phyloP scores from a whole-genome alignment of 1,140 invertebrate species.

The Drosophila yakuba region DNA sequence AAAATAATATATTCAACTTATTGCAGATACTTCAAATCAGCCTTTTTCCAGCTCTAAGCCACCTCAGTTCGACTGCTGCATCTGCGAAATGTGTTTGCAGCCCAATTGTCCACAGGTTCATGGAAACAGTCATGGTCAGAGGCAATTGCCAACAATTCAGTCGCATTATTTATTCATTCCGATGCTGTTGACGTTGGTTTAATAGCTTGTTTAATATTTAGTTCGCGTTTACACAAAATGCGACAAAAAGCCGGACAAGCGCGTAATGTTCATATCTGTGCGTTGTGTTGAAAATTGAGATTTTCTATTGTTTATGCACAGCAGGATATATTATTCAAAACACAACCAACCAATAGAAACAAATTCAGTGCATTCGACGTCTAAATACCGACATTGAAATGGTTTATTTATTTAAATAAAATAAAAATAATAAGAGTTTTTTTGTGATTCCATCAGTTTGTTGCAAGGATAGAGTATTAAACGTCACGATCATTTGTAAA shows the following conservation, averaged over 20 bases:
- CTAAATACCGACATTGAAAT: not conserved
- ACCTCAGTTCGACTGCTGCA: conserved; percentile 47
- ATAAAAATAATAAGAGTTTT: not conserved
- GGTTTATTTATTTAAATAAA: not conserved
- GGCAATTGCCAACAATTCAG: conserved; percentile 56
- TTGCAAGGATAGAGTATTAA: too few relatives aligned
- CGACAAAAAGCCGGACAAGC: conserved; percentile 1
- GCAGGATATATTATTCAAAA: conserved; percentile 27
- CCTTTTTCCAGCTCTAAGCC: conserved; percentile 51
- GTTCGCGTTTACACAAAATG: conserved; percentile 41
- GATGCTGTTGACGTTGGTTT: conserved; percentile 60
- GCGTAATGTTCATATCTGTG: conserved; percentile 19
- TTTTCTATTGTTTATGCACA: conserved; percentile 42
- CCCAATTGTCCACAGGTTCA: conserved; percentile 27
- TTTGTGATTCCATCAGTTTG: too few relatives aligned
- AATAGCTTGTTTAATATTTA: conserved; percentile 61
- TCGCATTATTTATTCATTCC: conserved; percentile 73
- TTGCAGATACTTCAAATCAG: not conserved
- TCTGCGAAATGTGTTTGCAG: conserved; percentile 65
- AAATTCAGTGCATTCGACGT: not conserved
- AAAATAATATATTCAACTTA: too few relatives aligned
- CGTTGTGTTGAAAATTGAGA: conserved; percentile 26
- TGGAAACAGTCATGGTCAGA: conserved; percentile 28
- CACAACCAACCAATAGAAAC: not conserved
- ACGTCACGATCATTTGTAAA: too few relatives aligned